Base-by-base conservation (phyloP, 2,113 vertebrate species). In the Scomber scombrus region DNA sequence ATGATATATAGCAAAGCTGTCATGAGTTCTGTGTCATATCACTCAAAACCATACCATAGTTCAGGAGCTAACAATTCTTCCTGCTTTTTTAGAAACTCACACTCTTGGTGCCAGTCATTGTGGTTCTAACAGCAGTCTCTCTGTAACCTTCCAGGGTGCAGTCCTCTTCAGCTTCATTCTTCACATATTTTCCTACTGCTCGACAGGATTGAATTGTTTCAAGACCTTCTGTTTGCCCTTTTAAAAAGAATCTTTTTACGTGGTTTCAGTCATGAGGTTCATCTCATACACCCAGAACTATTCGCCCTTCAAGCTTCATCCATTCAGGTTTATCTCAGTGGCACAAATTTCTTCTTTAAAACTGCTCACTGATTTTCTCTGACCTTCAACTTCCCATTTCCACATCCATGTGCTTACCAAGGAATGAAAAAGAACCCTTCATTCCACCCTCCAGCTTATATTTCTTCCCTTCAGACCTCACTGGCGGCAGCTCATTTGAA, bases 341-440 rank as follows among this genome's bases (percentile, higher is more conserved):
- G 15, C 14, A 9, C 66, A 52, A 60, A 49, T 63, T 57, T 68
- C 34, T 56, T 67, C 14, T 62, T 58, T 63, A 34, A 85, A 81
- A 75, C 55, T 66, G 51, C 54, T 67, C 58, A 85, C 49, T 78
- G 23, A 11, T 60, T 82, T 49, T 62, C 4, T 54, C 26, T 78
- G 70, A 85, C 86, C 73, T 79, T 81, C 31, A 84, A 11, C 21
- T 67, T 82, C 29, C 29, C 50, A 60, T 86, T 84, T 77, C 46
- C 14, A 58, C 75, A 62, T 4, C 51, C 29, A 31, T 47, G 16
- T 65, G 29, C 51, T 55, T 46, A 29, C 67, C 50, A 64, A 60
- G 6, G 54, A 50, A 34, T 54, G 13, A n/a, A 2, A 67, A 62
- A 31, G 13, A 49, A 55, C 15, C 58, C 67, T 3, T 57, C 49